Base-by-base conservation (phyloP, 64 coral and sea anemone species). In the Cladopsammia gracilis region DNA sequence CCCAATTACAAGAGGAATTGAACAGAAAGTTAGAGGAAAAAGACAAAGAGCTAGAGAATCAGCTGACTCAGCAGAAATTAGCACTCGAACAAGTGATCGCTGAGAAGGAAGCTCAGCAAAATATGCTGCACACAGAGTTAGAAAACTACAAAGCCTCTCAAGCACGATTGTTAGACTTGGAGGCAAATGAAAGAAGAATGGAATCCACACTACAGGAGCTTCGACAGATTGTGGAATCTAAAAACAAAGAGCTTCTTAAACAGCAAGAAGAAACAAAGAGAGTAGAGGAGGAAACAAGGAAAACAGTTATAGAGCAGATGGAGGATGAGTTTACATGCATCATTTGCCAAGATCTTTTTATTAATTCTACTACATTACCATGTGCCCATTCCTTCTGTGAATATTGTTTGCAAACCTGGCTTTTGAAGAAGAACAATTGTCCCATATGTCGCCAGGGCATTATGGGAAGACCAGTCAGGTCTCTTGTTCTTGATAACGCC, bases 301-400 rank as follows among this genome's bases (percentile, higher is more conserved):
- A 96, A 74, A 88, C 91, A 56, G 84, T 99, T 10, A 92, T 99
- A 11, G 98, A 99, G 83, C 87, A 96, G 93, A 99, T 99, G 98
- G 98, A 99, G 74, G 98, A 99, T 86, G 98, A 99, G 66, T 99
- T 99, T 73, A 93, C 91, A 58, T 99, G 98, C 71, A 96, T 99
- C 54, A 90, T 99, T 69, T 99, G 98, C 22, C 91, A 96, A 80
- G 98, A 99, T 68, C 88, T 99, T 53, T 96, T 99, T 64, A 93
- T 99, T 42, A 77, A 79, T 86, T 95, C 98, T 26, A 99, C 83
- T 23, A 99, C 98, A 12, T 69, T 99, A 16, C 64, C 91, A 26
- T 99, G 98, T 82, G 96, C 98, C n/a, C 98, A 99, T 46, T 96
- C 98, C 14, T 99, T 99, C 89, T 99, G 98, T 89, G 94, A 96